A percentile compares a stretch with the other conserved stretches of the same genome.
Conservation (phyloP, 1,140 invertebrate genomes). For the Zaprionus taronus region DNA sequence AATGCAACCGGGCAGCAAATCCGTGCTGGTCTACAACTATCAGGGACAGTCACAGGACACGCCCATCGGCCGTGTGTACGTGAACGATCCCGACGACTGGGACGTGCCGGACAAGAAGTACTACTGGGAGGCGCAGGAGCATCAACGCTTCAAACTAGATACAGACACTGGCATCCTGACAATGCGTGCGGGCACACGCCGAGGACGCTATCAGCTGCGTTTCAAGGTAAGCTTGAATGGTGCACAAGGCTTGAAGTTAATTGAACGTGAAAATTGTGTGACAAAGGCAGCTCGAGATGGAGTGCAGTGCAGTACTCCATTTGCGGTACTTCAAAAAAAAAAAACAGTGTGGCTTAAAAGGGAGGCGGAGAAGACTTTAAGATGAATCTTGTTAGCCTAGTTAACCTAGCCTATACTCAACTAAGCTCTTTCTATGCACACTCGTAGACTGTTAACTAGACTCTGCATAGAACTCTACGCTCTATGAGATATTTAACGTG, state of each 20-base stretch:
- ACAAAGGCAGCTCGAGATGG: not conserved
- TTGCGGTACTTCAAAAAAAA: not conserved
- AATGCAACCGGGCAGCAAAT: slow-evolving; percentile 88
- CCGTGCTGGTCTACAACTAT: slow-evolving; percentile 90
- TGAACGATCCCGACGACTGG: slow-evolving; percentile 90
- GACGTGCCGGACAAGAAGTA: slow-evolving; percentile 90
- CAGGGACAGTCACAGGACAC: slow-evolving; percentile 87
- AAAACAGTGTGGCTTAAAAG: not conserved
- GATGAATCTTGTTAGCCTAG: not conserved
- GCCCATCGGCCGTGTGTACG: slow-evolving; percentile 89
- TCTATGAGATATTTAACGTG: too few relatives aligned
- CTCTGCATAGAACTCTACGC: too few relatives aligned
- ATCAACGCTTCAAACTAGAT: slow-evolving; percentile 86
- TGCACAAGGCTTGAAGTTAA: not conserved
- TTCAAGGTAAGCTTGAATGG: slow-evolving; percentile 83
- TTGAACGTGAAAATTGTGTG: not conserved
- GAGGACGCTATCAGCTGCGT: slow-evolving; percentile 87
- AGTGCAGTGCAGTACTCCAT: not conserved
- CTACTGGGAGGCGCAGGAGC: slow-evolving; percentile 86
- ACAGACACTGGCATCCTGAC: slow-evolving; percentile 88
- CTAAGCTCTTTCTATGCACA: too few relatives aligned
- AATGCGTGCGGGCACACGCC: slow-evolving; percentile 87
- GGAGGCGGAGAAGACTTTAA: not conserved
- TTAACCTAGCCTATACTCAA: too few relatives aligned
- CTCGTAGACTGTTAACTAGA: too few relatives aligned